A percentile compares a stretch with the other conserved stretches of the same genome.
These are phyloP conservation scores for Holacanthella duospinosa DNA, from an alignment of 2,888 invertebrate genomes.

Conservation along the genomic window DNA sequence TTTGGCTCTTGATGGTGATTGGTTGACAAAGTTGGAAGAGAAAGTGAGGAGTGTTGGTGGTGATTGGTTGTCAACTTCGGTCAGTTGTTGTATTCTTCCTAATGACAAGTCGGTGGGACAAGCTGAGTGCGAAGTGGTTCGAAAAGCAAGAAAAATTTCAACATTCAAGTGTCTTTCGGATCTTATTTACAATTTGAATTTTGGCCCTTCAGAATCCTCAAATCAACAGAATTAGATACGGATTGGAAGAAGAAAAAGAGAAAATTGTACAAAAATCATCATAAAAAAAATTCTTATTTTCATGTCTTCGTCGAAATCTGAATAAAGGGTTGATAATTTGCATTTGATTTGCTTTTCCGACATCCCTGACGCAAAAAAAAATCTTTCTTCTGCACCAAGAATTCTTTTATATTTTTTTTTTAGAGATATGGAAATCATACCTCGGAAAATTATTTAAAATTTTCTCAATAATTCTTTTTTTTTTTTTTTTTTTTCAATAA, in stretches of 20 bases:
- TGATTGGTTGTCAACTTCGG: conserved; percentile 22
- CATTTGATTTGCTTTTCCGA: neutral
- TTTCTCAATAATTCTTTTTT: too few species aligned
- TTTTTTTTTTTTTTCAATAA: too few species aligned
- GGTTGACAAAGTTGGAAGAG: conserved; percentile 26
- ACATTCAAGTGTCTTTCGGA: conserved; percentile 26
- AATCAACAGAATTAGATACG: neutral
- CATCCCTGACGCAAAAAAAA: neutral
- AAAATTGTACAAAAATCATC: neutral
- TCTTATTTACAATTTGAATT: conserved; percentile 34
- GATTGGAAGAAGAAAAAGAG: neutral
- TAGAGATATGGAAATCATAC: too few species aligned
- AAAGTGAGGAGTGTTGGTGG: conserved; percentile 15
- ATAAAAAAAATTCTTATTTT: neutral
- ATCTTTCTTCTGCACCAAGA: neutral
- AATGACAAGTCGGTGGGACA: conserved; percentile 24
- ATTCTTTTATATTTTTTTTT: neutral
- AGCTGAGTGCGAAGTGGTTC: conserved; percentile 29
- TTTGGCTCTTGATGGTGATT: conserved; percentile 30
- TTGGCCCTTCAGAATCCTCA: conserved; percentile 22
- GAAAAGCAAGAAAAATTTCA: conserved; percentile 13
- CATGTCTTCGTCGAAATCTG: neutral
- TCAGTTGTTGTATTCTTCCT: conserved; percentile 32
- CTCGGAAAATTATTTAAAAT: too few species aligned
- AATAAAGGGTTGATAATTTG: neutral